Conservation (phyloP, 2,113 vertebrate species). For the Anolis carolinensis region DNA sequence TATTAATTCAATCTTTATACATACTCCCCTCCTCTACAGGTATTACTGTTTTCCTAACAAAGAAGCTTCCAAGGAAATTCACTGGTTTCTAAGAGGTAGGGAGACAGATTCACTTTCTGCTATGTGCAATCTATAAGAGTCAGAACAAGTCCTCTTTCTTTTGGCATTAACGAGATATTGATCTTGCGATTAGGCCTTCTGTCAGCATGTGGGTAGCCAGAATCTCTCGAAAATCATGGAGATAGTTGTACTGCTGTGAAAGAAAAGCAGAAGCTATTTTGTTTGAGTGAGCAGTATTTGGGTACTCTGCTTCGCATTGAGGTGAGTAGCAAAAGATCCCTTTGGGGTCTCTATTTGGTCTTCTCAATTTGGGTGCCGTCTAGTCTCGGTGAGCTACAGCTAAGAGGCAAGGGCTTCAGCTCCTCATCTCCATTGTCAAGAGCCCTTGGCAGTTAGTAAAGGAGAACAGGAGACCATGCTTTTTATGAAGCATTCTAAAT, state of each 20-base stretch:
- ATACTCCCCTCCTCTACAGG: neutral
- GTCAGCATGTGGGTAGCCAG: conserved; percentile 75
- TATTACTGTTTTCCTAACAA: neutral
- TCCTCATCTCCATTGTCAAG: too few species aligned
- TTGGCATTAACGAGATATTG: conserved; percentile 79
- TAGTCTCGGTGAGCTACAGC: too few species aligned
- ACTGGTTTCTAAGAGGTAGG: neutral
- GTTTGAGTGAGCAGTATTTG: neutral
- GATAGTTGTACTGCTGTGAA: conserved; percentile 90
- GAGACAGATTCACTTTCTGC: neutral
- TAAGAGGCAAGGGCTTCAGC: too few species aligned
- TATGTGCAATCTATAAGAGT: accelerated
- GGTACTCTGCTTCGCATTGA: neutral
- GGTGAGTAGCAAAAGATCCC: neutral
- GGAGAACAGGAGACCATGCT: too few species aligned
- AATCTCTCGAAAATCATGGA: conserved; percentile 88
- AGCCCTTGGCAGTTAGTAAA: too few species aligned
- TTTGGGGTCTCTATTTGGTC: too few species aligned
- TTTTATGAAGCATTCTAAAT: too few species aligned
- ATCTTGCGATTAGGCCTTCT: conserved; percentile 71
- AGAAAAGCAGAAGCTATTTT: conserved; percentile 31
- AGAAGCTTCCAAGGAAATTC: too few species aligned
- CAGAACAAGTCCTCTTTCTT: neutral
- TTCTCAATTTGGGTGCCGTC: too few species aligned
- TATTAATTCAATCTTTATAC: neutral